phyloP scores from a whole-genome alignment of 2,888 invertebrate genomes.

The Odontocerum albicorne region DNA sequence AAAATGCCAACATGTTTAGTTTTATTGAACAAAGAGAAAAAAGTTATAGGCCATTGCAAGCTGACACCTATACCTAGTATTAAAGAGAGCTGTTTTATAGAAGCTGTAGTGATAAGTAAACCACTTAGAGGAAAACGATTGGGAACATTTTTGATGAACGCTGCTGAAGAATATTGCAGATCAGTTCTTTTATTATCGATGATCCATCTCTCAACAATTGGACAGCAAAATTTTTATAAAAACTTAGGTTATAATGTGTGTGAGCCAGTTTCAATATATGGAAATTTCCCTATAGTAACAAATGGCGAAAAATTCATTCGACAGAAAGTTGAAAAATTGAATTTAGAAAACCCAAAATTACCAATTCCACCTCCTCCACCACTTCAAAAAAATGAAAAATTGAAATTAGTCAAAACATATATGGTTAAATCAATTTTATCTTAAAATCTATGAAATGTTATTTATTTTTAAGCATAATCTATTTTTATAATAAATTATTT shows the following conservation, averaged over 20 bases:
- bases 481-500: background rate
- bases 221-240: conserved; percentile 73
- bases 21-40: conserved; percentile 57
- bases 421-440: conserved; percentile 41
- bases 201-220: conserved; percentile 71
- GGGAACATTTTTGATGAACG: conserved; percentile 73
- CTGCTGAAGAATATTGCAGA: conserved; percentile 74
- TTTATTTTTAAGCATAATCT: background rate
- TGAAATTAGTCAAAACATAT: conserved; percentile 43
- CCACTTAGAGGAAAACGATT: conserved; percentile 72
- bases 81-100: conserved; percentile 73
- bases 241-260: conserved; percentile 73
- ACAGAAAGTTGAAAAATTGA: background rate
- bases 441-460: too few species aligned
- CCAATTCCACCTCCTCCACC: conserved; percentile 50
- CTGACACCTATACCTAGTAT: conserved; percentile 71
- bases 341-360: conserved; percentile 27
- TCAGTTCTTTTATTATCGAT: conserved; percentile 61
- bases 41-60: conserved; percentile 79
- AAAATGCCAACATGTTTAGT: conserved; percentile 71
- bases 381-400: conserved; percentile 38
- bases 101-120: conserved; percentile 79
- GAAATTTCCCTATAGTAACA: conserved; percentile 42
- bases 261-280: conserved; percentile 70
- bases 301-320: conserved; percentile 18